phyloP scores from a whole-genome alignment of 1,140 invertebrate species.

The Calephelis virginiensis region DNA sequence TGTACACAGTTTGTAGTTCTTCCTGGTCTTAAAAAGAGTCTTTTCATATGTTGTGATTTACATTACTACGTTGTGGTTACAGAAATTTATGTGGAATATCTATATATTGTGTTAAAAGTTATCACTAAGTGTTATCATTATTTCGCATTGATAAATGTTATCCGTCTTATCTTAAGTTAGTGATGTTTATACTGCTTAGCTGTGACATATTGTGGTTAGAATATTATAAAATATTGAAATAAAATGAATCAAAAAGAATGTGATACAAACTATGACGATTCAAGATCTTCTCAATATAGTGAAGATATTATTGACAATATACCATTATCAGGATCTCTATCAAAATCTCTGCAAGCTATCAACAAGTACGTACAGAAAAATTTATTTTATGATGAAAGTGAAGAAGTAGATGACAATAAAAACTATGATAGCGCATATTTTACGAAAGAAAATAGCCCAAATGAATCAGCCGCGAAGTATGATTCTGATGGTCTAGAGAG shows the following conservation, averaged over 20 bases:
- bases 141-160: slow-evolving; percentile 48
- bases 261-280: slow-evolving; percentile 19
- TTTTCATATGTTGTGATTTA: neutral
- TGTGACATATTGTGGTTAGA: slow-evolving; percentile 39
- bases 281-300: slow-evolving; percentile 4
- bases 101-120: slow-evolving; percentile 32
- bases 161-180: slow-evolving; percentile 49
- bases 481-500: slow-evolving; percentile 59
- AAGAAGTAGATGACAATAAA: slow-evolving; percentile 35
- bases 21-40: neutral
- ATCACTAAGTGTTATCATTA: slow-evolving; percentile 48
- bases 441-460: slow-evolving; percentile 65
- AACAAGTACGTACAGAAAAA: slow-evolving; percentile 68
- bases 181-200: slow-evolving; percentile 36
- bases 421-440: slow-evolving; percentile 56
- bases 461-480: slow-evolving; percentile 56
- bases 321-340: slow-evolving; percentile 51
- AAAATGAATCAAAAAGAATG: slow-evolving; percentile 44
- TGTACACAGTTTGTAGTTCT: slow-evolving; percentile 52
- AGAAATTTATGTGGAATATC: slow-evolving; percentile 18
- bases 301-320: slow-evolving; percentile 60
- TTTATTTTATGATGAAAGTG: slow-evolving; percentile 57
- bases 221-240: slow-evolving; percentile 35
- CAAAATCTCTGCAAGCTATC: slow-evolving; percentile 58
- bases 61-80: neutral